A percentile compares a stretch with the other conserved stretches of the same genome.
phyloP scores from a whole-genome alignment of 2,797 vertebrate genomes.

The Anisognathus igniventris region DNA sequence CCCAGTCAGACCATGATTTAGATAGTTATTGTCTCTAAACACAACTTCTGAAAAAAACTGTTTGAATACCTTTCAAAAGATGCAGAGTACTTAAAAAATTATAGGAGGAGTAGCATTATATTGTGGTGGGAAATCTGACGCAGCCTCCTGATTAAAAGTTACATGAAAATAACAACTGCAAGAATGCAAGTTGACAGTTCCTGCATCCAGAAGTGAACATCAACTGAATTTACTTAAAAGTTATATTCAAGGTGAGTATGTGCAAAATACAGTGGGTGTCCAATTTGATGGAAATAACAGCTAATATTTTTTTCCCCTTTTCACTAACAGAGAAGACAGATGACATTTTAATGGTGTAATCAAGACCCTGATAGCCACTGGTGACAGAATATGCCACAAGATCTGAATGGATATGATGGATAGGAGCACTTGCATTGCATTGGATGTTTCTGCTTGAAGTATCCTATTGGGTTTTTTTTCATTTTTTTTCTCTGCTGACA shows the following conservation, averaged over 20 bases:
- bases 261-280: neutral
- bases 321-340: neutral
- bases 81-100: slow-evolving; percentile 11
- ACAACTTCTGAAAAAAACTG: slow-evolving; percentile 11
- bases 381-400: neutral
- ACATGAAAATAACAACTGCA: neutral
- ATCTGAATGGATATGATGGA: neutral
- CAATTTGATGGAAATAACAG: neutral
- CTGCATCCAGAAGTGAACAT: neutral
- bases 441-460: neutral
- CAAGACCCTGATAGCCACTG: neutral
- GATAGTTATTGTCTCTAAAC: slow-evolving; percentile 1
- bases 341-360: slow-evolving; percentile 6
- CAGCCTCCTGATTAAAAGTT: neutral
- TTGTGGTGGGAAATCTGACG: neutral
- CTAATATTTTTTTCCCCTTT: neutral
- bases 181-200: neutral
- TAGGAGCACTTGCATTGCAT: neutral
- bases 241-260: neutral
- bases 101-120: slow-evolving; percentile 20
- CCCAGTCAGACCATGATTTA: neutral
- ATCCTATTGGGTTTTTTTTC: neutral
- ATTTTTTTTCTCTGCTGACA: neutral
- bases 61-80: slow-evolving; percentile 41
- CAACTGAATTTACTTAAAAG: neutral